These are phyloP conservation scores for Archivesica marissinica DNA, from an alignment of 1,140 invertebrate genomes.

Conservation along the genomic window DNA sequence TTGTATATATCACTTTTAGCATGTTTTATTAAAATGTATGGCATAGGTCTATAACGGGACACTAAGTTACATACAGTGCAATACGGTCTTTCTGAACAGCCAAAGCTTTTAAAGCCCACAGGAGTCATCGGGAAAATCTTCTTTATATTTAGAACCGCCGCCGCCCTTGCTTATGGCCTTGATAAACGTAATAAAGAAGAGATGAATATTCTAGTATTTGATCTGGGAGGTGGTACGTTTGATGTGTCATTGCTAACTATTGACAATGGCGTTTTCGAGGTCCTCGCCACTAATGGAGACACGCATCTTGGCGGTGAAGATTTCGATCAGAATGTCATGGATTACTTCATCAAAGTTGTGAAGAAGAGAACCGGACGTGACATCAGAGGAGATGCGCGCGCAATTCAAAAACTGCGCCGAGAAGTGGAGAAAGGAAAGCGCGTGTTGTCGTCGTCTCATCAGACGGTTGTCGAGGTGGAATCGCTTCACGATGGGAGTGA, in stretches of 20 bases:
- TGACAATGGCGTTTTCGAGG: constrained; percentile 96
- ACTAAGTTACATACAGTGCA: too few species aligned
- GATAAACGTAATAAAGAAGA: constrained; percentile 98
- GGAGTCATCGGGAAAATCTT: too few species aligned
- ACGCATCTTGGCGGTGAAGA: constrained; percentile 98
- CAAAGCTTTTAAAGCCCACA: too few species aligned
- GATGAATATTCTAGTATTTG: constrained; percentile 99
- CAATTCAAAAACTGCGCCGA: constrained; percentile 97
- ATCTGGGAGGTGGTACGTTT: constrained; percentile 99
- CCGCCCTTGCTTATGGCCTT: constrained; percentile 99
- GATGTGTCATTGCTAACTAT: constrained; percentile 99
- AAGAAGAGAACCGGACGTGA: constrained; percentile 99
- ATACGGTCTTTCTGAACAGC: too few species aligned
- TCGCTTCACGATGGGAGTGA: constrained; percentile 99
- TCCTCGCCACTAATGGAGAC: constrained; percentile 98
- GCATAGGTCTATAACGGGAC: too few species aligned
- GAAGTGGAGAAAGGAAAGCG: constrained; percentile 99
- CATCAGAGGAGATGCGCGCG: constrained; percentile 95
- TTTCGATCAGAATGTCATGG: constrained; percentile 99
- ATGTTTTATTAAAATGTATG: too few species aligned
- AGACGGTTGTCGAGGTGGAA: constrained; percentile 99
- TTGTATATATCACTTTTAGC: too few species aligned
- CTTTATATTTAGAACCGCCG: constrained; percentile 90
- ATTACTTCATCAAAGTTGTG: constrained; percentile 98
- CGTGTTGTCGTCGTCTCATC: constrained; percentile 96